These are phyloP conservation scores for Hippoglossus stenolepis DNA, from an alignment of 2,113 vertebrate genomes.

Conservation along the genomic window DNA sequence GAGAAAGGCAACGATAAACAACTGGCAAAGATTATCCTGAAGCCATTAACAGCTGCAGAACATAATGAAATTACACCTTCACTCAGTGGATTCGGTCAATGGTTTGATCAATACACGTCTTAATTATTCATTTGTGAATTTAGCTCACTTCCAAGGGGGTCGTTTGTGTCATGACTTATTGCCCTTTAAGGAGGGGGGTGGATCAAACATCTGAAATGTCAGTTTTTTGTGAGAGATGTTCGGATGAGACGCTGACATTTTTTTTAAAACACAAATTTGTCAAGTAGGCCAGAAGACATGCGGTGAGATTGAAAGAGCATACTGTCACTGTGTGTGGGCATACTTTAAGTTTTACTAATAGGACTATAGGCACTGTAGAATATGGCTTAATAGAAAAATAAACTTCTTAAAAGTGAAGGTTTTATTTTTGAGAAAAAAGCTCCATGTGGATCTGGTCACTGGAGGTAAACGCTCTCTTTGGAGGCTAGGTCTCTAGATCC, in stretches of 20 bases:
- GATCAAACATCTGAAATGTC: background rate
- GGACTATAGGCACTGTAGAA: too few relatives aligned
- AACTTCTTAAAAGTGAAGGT: too few relatives aligned
- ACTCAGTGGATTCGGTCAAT: constrained; percentile 32
- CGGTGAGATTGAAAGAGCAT: too few relatives aligned
- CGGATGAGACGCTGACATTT: background rate
- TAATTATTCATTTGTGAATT: constrained; percentile 53
- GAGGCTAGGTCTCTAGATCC: too few relatives aligned
- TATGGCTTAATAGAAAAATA: too few relatives aligned
- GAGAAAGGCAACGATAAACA: constrained; percentile 21
- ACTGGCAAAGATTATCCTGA: constrained; percentile 30
- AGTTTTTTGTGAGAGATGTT: background rate
- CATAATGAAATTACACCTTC: constrained; percentile 57
- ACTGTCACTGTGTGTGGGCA: too few relatives aligned
- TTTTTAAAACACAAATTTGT: too few relatives aligned
- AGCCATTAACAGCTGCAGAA: constrained; percentile 44
- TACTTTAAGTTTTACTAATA: too few relatives aligned
- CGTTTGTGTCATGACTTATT: constrained; percentile 29
- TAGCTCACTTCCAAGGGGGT: background rate
- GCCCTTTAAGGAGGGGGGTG: background rate
- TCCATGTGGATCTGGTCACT: too few relatives aligned
- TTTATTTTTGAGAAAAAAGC: too few relatives aligned
- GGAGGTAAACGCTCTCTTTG: too few relatives aligned
- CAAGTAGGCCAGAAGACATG: too few relatives aligned
- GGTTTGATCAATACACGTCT: constrained; percentile 58